These are phyloP conservation scores for Scaptomyza pallida DNA, from an alignment of 1,140 invertebrate species.

Conservation along the genomic window DNA sequence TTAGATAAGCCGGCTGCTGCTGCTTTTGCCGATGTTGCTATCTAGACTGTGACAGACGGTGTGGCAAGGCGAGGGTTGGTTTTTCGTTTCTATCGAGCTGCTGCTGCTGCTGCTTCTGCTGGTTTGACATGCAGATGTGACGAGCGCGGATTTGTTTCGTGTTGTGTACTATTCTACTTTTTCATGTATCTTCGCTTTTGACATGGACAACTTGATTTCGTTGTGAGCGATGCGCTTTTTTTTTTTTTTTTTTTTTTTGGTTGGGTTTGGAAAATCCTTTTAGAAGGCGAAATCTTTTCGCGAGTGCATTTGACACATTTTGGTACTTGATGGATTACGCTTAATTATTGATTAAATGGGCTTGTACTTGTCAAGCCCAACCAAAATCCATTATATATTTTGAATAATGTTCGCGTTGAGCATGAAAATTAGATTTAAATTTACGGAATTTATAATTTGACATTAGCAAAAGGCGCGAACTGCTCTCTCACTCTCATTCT, in stretches of 20 bases:
- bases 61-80: conserved; percentile 43
- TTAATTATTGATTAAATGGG: conserved; percentile 83
- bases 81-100: conserved; percentile 26
- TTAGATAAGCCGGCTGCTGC: conserved; percentile 67
- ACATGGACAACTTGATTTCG: conserved; percentile 67
- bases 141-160: conserved; percentile 77
- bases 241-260: conserved; percentile 49
- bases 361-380: conserved; percentile 73
- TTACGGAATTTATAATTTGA: conserved; percentile 75
- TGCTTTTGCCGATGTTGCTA: neutral
- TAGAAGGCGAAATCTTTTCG: conserved; percentile 44
- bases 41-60: conserved; percentile 67
- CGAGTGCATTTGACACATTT: conserved; percentile 80
- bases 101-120: too few species aligned
- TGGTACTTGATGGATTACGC: conserved; percentile 80
- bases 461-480: conserved; percentile 53
- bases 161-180: conserved; percentile 15
- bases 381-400: conserved; percentile 72
- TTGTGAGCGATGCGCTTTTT: conserved; percentile 61
- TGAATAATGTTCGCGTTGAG: conserved; percentile 53
- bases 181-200: conserved; percentile 24
- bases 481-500: too few species aligned
- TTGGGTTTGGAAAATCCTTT: conserved; percentile 64
- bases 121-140: conserved; percentile 80
- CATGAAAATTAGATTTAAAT: conserved; percentile 74